Base-by-base conservation (phyloP, 2,888 invertebrate species). In the Julus scanicus region DNA sequence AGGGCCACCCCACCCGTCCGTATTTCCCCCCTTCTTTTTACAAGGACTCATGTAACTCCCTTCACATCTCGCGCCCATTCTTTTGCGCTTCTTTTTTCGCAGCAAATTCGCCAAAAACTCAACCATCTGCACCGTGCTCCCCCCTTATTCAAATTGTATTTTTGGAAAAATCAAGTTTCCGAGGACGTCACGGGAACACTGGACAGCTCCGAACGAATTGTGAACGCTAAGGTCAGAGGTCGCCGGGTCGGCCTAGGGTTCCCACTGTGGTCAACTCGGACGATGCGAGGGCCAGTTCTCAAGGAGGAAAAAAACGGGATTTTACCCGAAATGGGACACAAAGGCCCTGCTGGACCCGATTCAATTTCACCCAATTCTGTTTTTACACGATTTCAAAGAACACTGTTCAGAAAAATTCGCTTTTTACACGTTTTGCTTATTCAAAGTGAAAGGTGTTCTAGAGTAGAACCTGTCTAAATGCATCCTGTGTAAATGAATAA, bases 41-140 rank as follows among this genome's bases (percentile, higher is more conserved):
- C 53, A 53, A 53, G 53, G 53, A 53, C 53, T 53, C 53, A 53
- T 13, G 53, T 53, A 53, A 53, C 53, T 53, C 53, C 53, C 53
- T 53, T 53, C 53, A 53, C 53, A 53, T 53, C 53, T 53, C 53
- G 53, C 53, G 53, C 53, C 53, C 53, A 53, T 53, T 53, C 53
- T 53, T 53, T 53, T 13, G 49, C 49, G 49, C 49, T 49, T 49
- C 49, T 49, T 49, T 49, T 53, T 53, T 53, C 53, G 53, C 53
- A 53, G 53, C 53, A 53, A 53, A 53, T 53, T 53, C 53, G 53
- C 53, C 53, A 53, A 53, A 53, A 53, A 53, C 53, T 53, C 53
- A 53, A 53, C 53, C 53, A 53, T 53, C 53, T 53, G 53, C 53
- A 53, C 53, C 53, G 15, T 48, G 48, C 48, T 48, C 17, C 13